Base-by-base conservation (phyloP, 2,113 vertebrate genomes). In the Proteles cristata region DNA sequence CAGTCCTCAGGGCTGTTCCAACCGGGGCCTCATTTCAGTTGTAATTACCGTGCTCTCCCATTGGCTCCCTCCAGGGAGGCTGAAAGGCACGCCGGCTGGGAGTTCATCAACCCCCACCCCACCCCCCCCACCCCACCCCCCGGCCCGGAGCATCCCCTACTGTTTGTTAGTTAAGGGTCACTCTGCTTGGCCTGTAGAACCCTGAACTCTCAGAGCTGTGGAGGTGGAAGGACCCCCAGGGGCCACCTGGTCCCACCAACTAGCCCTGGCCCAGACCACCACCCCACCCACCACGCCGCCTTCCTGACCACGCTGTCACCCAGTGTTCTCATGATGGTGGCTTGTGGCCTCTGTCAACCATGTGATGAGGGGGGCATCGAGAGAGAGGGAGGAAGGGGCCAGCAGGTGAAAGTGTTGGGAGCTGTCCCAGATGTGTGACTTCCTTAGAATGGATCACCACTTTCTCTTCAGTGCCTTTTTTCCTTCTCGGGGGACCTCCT, bases 21-120 rank as follows among this genome's bases (percentile, higher is more conserved):
- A 1, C 11, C 88, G 58, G 74, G 50, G 58, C 35, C 55, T 35
- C 25, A 1, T 9, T 48, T n/a, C 63, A 2, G 66, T 28, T 55
- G 11, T 66, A 39, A 45, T 68, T 14, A 2, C 5, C 10, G 1
- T 35, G 50, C 6, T 4, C 7, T 11, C 35, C 39, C 0, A 0
- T 12, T 2, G 21, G 15, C 21, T 9, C 4, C 11, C 66, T 53
- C n/a, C 65, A 7, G 12, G 19, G 81, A 50, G 39, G 63, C 45
- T 28, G 28, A 68, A 7, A 0, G 53, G 9, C 17, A 9, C 7
- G 8, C 0, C 0, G 0, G 50, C 50, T 17, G 0, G 33, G 55
- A 35, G 17, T 53, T 50, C 68, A 33, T n/a, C n/a, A n/a, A n/a
- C n/a, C n/a, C n/a, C n/a, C n/a, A n/a, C n/a, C n/a, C 65, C 15